Percentiles rank a stretch among this genome's conserved stretches.
These are phyloP conservation scores for Hippopotamus amphibius DNA, from an alignment of 2,113 vertebrate genomes.

Conservation along the genomic window DNA sequence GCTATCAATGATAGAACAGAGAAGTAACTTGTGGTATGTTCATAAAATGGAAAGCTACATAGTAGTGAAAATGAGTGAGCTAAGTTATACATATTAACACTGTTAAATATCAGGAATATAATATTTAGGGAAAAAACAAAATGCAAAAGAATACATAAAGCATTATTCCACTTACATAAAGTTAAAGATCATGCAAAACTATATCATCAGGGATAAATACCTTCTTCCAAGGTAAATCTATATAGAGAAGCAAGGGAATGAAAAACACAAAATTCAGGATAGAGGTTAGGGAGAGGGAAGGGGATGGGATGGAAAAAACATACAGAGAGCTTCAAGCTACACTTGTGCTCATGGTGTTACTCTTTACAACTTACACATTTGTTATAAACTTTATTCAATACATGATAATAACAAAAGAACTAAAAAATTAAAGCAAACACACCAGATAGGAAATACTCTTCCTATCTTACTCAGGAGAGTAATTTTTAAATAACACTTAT, in stretches of 20 bases:
- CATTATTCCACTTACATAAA: slow-evolving; percentile 39
- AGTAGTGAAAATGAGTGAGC: neutral
- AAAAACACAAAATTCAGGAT: slow-evolving; percentile 39
- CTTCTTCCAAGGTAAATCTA: neutral
- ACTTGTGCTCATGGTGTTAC: neutral
- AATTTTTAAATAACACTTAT: slow-evolving; percentile 32
- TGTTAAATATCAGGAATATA: slow-evolving; percentile 16
- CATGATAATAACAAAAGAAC: slow-evolving; percentile 29
- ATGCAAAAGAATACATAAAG: neutral
- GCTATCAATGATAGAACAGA: neutral
- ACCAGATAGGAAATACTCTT: neutral
- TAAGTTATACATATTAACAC: neutral
- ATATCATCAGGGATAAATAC: neutral
- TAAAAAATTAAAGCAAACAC: slow-evolving; percentile 22
- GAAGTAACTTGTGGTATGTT: neutral
- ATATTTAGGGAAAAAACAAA: neutral
- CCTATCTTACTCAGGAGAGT: neutral
- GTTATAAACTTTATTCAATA: slow-evolving; percentile 31
- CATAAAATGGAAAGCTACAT: neutral
- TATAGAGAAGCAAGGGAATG: slow-evolving; percentile 12
- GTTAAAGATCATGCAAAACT: slow-evolving; percentile 31
- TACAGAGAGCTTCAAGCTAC: neutral
- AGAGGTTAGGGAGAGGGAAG: neutral
- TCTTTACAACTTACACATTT: slow-evolving; percentile 34
- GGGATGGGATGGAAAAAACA: neutral